Base-by-base conservation (phyloP, 2,113 vertebrate species). In the Psilopsiagon aurifrons region DNA sequence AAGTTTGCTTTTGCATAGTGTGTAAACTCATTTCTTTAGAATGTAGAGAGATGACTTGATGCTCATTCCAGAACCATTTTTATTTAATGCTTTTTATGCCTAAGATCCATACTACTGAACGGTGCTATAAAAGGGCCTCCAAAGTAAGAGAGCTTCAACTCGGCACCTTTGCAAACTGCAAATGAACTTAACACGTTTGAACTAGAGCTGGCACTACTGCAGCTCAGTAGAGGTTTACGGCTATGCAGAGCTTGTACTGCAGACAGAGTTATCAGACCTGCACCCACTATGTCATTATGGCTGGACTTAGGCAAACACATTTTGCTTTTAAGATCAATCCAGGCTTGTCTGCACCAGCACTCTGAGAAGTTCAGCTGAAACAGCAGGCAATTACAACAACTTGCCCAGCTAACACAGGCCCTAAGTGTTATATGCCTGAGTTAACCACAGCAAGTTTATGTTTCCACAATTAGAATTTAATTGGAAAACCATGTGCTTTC, bases 131-230 rank as follows among this genome's bases (percentile, higher is more conserved):
- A 59, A 18, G 2, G 13, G 28, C 8, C 44, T 24, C 3, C 57
- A 43, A 37, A 33, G 39, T 2, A 44, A 10, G 13, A 66, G 11
- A 77, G 49, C 22, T 67, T 37, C 52, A 70, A 5, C 25, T 41
- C 44, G 29, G 33, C 66, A 60, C 18, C 43, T 12, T 49, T 15
- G 31, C 11, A 23, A 33, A 46, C 10, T 24, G 31, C 17, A 51
- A 24, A 5, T 11, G 7, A 86, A 33, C 2, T 2, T 7, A 1
- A n/a, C 0, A 2, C 6, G 11, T 64, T 51, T 6, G 3, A 41
- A 44, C 3, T 22, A 47, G 10, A 57, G 46, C 19, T 74, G 69
- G 29, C 76, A 64, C 23, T 33, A 64, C 46, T 0, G 4, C 6
- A 17, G 55, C 43, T 51, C 52, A 22, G 6, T 3, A 0, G 0